Base-by-base conservation (phyloP, 2,797 vertebrate species). In the Lepus townsendii region DNA sequence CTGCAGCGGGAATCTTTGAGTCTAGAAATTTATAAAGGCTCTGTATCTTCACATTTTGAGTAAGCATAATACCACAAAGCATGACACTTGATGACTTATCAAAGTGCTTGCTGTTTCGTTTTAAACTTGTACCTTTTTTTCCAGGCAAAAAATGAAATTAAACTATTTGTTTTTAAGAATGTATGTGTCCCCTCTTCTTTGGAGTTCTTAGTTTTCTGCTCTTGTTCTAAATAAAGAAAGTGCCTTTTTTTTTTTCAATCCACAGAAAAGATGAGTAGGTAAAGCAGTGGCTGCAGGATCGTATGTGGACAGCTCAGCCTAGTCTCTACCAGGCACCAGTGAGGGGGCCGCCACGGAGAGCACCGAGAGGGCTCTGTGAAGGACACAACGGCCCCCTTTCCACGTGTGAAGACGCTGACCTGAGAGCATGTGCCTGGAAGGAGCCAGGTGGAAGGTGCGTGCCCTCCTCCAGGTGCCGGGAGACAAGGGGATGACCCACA, bases 1-100 rank as follows among this genome's bases (percentile, higher is more conserved):
- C 98, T 99, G 98, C 98, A 98, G 69, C 98, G 98, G 98, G 98
- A 98, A 97, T 97, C 97, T 98, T 98, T 98, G 98, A 98, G 97
- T 98, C 96, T 96, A 98, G 97, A 98, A 98, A 98, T 99, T 98
- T 99, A 98, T 98, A 98, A 99, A 98, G 92, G 98, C 97, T 98
- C 97, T 98, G 91, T 98, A 97, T 96, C 96, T 96, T 98, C 97
- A 98, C 97, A 96, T 90, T 98, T 97, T 97, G 94, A 97, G 93
- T 97, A 97, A 96, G 97, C 96, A 85, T 97, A 98, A 97, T 95
- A 97, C 94, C 94, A 88, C 97, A 97, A 98, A 98, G 97, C 98
- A 97, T 98, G 98, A 98, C 97, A 97, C 95, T 95, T 97, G 92
- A 97, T 97, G 98, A 98, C 95, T 92, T 76, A 87, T 97, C 97